Evolutionary conservation across 2,888 invertebrate genomes (phyloP).

Genomic region (Dusona sp.): DNA sequence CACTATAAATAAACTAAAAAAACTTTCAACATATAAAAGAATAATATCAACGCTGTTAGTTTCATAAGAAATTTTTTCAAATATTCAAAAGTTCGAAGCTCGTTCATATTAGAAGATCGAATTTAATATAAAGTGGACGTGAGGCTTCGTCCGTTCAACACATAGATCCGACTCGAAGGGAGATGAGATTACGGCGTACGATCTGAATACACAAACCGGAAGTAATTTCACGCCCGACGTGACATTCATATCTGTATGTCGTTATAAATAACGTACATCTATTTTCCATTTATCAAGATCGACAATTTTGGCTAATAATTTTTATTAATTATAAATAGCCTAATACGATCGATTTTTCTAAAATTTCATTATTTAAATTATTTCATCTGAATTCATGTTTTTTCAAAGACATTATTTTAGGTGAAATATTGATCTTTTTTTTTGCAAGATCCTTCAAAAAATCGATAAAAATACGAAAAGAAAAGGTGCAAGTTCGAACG

Average conservation of each 20-base stretch:
- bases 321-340: no score
- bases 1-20: neutral
- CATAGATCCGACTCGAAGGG: constrained; percentile 22
- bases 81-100: neutral
- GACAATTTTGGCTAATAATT: neutral
- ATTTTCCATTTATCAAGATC: neutral
- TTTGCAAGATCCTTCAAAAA: neutral
- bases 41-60: neutral
- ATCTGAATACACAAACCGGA: constrained; percentile 65
- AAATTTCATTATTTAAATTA: no score
- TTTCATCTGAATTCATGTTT: no score
- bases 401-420: no score
- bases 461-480: neutral
- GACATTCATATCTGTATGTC: constrained; percentile 56
- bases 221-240: constrained; percentile 66
- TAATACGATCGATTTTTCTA: no score
- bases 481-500: neutral
- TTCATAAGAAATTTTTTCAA: neutral
- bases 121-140: constrained; percentile 16
- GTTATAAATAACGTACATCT: constrained; percentile 17
- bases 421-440: no score
- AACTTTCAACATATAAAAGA: neutral
- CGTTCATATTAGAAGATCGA: neutral
- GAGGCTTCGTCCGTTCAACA: constrained; percentile 1
- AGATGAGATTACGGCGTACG: constrained; percentile 61